These are phyloP conservation scores for Odobenus rosmarus DNA, from an alignment of 2,113 vertebrate species.

Conservation along the genomic window DNA sequence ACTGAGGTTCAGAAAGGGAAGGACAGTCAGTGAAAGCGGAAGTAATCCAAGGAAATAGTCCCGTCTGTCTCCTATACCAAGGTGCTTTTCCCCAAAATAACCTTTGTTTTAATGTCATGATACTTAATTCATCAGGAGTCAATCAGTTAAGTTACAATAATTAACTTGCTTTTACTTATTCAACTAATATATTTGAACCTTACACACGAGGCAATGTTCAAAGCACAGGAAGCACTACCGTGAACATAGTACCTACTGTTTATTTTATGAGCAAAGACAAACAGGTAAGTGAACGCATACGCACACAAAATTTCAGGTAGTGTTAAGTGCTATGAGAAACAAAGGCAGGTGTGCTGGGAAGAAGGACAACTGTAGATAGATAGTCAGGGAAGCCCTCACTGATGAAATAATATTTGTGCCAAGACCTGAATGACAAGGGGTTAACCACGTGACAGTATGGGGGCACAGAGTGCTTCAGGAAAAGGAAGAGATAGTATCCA, in stretches of 20 bases:
- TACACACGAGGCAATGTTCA: background rate
- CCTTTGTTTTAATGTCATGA: background rate
- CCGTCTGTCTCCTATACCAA: background rate
- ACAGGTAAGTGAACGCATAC: background rate
- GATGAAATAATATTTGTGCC: background rate
- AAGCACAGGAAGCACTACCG: background rate
- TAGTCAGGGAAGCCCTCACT: background rate
- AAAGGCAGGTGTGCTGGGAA: background rate
- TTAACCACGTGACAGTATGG: background rate
- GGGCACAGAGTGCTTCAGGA: background rate
- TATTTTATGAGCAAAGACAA: background rate
- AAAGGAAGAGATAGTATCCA: background rate
- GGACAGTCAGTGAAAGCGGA: background rate
- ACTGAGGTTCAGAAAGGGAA: background rate
- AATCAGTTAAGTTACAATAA: background rate
- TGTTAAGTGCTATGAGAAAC: background rate
- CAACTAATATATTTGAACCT: slow-evolving; percentile 7
- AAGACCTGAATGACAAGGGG: background rate
- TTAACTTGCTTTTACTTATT: background rate
- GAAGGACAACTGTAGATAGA: background rate
- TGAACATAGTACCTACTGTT: background rate
- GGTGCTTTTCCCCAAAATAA: background rate
- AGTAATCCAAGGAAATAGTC: background rate
- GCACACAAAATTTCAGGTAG: background rate
- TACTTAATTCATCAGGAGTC: background rate